Evolutionary conservation across 2,888 invertebrate species (phyloP), one percentile per base, ranked within the genome.

Genomic region (Miltochrista miniata): DNA sequence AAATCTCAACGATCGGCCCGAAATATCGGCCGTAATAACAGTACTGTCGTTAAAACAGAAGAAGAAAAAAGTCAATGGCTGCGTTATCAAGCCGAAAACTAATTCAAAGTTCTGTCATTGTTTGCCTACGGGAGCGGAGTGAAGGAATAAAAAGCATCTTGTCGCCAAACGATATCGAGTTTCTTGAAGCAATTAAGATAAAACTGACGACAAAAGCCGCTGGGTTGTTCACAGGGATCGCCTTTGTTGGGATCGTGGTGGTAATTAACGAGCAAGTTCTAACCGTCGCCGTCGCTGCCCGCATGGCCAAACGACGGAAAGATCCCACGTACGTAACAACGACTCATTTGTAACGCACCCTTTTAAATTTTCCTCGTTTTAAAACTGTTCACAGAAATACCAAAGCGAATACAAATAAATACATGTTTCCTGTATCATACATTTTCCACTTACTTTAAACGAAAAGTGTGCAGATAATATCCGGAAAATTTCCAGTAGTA

Each of bases 101-200:
- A 85, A 88, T 88, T 88, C 85, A 81, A 88, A 89, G 83, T 88
- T 86, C 80, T 74, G 80, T 83, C 84, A 83, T 86, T 86, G 86
- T 87, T 87, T 82, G 81, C 83, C 83, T 72, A 72, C 73, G 69
- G 77, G 79, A 79, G 73, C 69, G 68, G 72, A 73, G 75, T 72
- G 73, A 63, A 78, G 76, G 82, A 81, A 87, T 87, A 87, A 89
- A 88, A 88, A 88, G 83, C 86, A 86, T 85, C 85, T 85, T 88
- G 87, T 89, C 85, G 83, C 81, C 81, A 79, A 87, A 84, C 85
- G 88, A 86, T 87, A 89, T 87, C 83, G 86, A 89, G 86, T 88
- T 90, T 87, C 89, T 85, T 83, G 78, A 87, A 89, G 87, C 87
- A 87, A 89, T 90, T 90, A 89, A 87, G 89, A 88, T 89, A 88